Evolutionary conservation across 2,888 invertebrate species (phyloP).

Genomic region (Atrina japonica): DNA sequence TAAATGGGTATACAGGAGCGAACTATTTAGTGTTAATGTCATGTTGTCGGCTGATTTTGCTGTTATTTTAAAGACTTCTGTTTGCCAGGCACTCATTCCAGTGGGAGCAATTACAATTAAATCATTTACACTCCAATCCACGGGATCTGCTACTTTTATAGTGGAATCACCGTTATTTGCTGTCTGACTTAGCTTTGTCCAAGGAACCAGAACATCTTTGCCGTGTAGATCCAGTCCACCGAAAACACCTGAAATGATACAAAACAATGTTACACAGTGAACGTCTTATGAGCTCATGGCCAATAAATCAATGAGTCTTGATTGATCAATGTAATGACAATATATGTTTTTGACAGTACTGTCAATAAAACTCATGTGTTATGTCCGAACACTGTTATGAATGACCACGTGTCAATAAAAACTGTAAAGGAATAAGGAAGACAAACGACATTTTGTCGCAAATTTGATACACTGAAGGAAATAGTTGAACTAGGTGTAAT

Average conservation of each 20-base stretch:
- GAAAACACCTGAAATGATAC: conserved; percentile 70
- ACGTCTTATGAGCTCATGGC: too few relatives aligned
- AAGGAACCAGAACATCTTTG: conserved; percentile 58
- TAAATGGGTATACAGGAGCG: conserved; percentile 66
- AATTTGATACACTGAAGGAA: too few relatives aligned
- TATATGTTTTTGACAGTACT: too few relatives aligned
- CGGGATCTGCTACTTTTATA: conserved; percentile 59
- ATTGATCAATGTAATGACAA: too few relatives aligned
- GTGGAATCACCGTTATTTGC: conserved; percentile 58
- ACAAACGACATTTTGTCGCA: too few relatives aligned
- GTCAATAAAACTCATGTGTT: too few relatives aligned
- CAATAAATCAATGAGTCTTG: too few relatives aligned
- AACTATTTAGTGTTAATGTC: conserved; percentile 64
- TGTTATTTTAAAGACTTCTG: conserved; percentile 68
- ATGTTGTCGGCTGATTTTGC: conserved; percentile 53
- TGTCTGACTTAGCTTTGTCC: conserved; percentile 67
- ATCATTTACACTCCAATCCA: conserved; percentile 67
- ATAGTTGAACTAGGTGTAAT: too few relatives aligned
- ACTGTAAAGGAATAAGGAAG: too few relatives aligned
- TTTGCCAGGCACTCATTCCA: conserved; percentile 66
- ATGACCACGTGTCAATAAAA: too few relatives aligned
- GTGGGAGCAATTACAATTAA: conserved; percentile 73
- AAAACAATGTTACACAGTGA: too few relatives aligned
- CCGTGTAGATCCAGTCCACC: conserved; percentile 77
- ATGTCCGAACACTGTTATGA: too few relatives aligned